Percentiles rank a stretch among this genome's conserved stretches.
phyloP scores from a whole-genome alignment of 2,797 vertebrate genomes.

The Eulemur coronatus region DNA sequence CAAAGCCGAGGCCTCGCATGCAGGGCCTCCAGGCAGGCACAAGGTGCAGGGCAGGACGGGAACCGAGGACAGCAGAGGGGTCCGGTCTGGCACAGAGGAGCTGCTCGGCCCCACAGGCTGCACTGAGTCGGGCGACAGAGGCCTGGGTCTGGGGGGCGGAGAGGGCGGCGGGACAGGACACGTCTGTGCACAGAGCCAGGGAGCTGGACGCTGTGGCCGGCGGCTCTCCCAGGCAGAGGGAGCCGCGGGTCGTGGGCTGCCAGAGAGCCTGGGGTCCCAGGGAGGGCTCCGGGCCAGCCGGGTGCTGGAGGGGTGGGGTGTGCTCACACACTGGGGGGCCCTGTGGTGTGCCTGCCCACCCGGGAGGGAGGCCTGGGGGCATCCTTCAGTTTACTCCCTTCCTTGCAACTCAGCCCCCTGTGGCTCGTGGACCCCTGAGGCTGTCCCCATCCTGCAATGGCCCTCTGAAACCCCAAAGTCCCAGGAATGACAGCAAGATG shows the following conservation, averaged over 20 bases:
- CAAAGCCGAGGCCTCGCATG: not conserved
- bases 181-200: not conserved
- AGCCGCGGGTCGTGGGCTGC: too few relatives aligned
- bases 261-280: not conserved
- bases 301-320: not conserved
- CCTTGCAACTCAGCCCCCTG: not conserved
- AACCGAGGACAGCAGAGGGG: not conserved
- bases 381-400: not conserved
- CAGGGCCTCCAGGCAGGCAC: slow-evolving; percentile 62
- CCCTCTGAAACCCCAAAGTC: not conserved
- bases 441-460: not conserved
- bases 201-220: not conserved
- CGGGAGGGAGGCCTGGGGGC: not conserved
- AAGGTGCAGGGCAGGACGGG: not conserved
- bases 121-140: not conserved
- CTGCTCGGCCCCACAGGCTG: not conserved
- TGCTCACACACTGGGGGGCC: not conserved
- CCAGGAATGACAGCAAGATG: not conserved
- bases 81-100: not conserved
- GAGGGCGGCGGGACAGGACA: not conserved
- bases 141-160: not conserved
- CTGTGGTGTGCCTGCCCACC: not conserved
- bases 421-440: not conserved
- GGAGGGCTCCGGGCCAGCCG: not conserved
- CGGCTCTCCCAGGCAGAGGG: not conserved